Evolutionary conservation across 2,797 vertebrate genomes (phyloP).

Genomic region (Coluber constrictor): DNA sequence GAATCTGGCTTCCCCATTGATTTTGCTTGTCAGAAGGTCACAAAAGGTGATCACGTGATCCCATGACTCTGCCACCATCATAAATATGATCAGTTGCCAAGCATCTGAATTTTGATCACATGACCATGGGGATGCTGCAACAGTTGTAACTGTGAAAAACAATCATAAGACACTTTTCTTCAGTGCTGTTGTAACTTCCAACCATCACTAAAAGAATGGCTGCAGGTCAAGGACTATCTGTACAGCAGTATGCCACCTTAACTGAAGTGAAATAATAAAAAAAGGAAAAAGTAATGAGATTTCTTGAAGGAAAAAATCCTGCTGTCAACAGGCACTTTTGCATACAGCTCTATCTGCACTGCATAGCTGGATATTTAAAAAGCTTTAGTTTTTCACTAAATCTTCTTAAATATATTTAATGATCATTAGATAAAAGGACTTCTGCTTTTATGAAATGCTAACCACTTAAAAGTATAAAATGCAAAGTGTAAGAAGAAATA

Average conservation of each 20-base stretch:
- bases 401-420: background rate
- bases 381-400: background rate
- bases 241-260: background rate
- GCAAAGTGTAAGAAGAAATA: background rate
- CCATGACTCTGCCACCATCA: background rate
- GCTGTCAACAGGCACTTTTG: background rate
- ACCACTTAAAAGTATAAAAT: background rate
- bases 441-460: background rate
- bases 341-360: background rate
- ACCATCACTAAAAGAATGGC: background rate
- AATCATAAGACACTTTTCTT: background rate
- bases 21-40: background rate
- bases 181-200: background rate
- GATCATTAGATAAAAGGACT: background rate
- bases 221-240: background rate
- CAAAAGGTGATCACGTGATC: background rate
- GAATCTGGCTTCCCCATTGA: background rate
- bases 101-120: background rate
- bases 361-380: background rate
- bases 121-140: background rate
- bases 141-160: background rate
- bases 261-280: background rate
- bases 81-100: background rate
- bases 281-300: background rate
- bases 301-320: background rate